Conservation (phyloP, 2,113 vertebrate species). For the Hypanus sabinus region DNA sequence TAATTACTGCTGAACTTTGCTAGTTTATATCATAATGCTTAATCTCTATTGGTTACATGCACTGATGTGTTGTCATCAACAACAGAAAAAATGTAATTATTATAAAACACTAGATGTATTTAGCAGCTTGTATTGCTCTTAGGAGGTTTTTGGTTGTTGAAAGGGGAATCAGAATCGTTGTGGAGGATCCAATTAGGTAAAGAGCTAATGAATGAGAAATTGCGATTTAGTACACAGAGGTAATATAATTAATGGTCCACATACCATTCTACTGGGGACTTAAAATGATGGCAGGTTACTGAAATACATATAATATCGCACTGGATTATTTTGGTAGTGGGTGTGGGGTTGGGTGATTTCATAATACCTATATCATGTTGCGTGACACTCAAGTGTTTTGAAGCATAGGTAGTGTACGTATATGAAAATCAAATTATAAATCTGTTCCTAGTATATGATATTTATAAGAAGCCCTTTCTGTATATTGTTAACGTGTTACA, state of each 20-base stretch:
- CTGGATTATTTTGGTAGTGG: neutral
- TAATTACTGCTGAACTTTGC: conserved; percentile 27
- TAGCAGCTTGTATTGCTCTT: conserved; percentile 37
- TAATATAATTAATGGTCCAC: conserved; percentile 38
- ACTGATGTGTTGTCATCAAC: conserved; percentile 37
- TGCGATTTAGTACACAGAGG: conserved; percentile 35
- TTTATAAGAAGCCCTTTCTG: neutral
- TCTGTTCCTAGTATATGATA: neutral
- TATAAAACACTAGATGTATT: conserved; percentile 35
- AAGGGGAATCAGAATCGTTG: conserved; percentile 35
- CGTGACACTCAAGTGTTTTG: neutral
- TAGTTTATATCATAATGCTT: conserved; percentile 21
- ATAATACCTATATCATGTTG: neutral
- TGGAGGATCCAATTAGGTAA: conserved; percentile 37
- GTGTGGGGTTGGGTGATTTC: neutral
- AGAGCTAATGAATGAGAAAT: conserved; percentile 38
- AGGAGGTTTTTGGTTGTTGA: conserved; percentile 35
- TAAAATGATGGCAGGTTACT: conserved; percentile 27
- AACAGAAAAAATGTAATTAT: conserved; percentile 37
- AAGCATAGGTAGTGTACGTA: neutral
- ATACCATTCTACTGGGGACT: conserved; percentile 31
- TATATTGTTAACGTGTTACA: neutral
- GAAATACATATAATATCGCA: neutral
- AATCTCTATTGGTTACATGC: conserved; percentile 30
- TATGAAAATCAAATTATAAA: neutral